Evolutionary conservation across 2,113 vertebrate species (phyloP), one percentile per base, ranked within the genome.

Genomic region (Forbesichthys agassizii): DNA sequence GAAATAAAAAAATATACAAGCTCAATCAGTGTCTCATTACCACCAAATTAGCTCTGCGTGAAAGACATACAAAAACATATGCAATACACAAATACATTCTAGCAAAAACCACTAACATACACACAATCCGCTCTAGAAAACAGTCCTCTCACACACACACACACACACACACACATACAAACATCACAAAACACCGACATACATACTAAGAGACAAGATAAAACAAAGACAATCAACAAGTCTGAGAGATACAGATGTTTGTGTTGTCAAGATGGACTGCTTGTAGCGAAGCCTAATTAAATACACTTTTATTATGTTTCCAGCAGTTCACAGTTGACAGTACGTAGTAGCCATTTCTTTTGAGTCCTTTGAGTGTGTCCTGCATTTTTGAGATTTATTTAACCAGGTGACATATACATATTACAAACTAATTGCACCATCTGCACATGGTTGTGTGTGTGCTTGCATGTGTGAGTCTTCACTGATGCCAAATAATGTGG

Each of bases 361-460:
- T 18, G 46, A 11, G 16, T 16, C 16, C 16, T 16, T 16, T 16
- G 16, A 16, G 13, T 33, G 48, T 71, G 52, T 67, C 49, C 61
- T 51, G 48, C 47, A 47, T 53, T 76, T 70, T 84, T 79, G 61
- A 73, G 66, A 73, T 42, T 42, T 42, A 6, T 27, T 27, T 42
- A 42, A 42, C 36, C 61, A 56, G 65, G 77, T 63, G 69, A 77
- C 70, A 72, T 77, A 7, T 48, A 80, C 81, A 84, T 84, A 77
- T 83, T 75, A 51, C 67, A 68, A 61, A 61, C 58, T 82, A 87
- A 86, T 62, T 81, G 74, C 67, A 84, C 78, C 86, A 86, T 84
- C 66, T 90, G 88, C 57, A 72, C 71, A 47, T 71, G 75, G 78
- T 8, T 66, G 33, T 48, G 49, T 51, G 56, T 33, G 64, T 61